Conservation (phyloP, 2,797 vertebrate genomes). For the Scyliorhinus canicula region DNA sequence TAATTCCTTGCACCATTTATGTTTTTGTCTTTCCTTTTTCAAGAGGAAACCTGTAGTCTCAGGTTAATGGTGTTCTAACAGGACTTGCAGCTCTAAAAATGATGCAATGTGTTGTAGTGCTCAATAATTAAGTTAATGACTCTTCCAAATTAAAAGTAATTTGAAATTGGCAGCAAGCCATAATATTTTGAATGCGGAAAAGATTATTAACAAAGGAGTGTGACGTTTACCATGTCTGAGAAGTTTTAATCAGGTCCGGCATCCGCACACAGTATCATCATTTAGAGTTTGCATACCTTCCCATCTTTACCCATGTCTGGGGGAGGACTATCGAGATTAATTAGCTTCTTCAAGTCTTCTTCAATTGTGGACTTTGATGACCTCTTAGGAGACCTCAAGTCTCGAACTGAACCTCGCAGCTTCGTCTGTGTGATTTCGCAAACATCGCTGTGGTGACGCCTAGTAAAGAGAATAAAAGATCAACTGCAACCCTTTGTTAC, state of each 20-base stretch:
- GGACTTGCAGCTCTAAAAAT: neutral
- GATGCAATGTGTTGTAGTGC: neutral
- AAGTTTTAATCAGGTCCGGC: neutral
- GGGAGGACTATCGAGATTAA: constrained; percentile 85
- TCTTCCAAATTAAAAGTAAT: neutral
- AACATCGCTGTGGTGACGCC: constrained; percentile 87
- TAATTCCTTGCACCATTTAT: neutral
- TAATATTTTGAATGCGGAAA: neutral
- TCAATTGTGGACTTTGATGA: constrained; percentile 80
- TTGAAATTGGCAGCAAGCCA: neutral
- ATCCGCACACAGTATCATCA: neutral
- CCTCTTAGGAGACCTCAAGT: constrained; percentile 82
- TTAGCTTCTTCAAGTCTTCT: constrained; percentile 90
- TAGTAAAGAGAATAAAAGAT: constrained; percentile 52
- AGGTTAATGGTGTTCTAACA: neutral
- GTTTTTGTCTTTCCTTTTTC: neutral
- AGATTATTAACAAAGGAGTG: neutral
- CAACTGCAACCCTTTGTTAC: neutral
- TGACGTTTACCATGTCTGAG: neutral
- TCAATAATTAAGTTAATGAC: neutral
- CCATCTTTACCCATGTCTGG: constrained; percentile 70
- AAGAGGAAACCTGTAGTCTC: neutral
- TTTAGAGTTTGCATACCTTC: constrained; percentile 64
- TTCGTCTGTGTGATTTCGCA: constrained; percentile 76
- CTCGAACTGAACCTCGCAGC: constrained; percentile 80